Evolutionary conservation across 2,113 vertebrate species (phyloP), one percentile per base, ranked within the genome.

Genomic region (Xiphias gladius): DNA sequence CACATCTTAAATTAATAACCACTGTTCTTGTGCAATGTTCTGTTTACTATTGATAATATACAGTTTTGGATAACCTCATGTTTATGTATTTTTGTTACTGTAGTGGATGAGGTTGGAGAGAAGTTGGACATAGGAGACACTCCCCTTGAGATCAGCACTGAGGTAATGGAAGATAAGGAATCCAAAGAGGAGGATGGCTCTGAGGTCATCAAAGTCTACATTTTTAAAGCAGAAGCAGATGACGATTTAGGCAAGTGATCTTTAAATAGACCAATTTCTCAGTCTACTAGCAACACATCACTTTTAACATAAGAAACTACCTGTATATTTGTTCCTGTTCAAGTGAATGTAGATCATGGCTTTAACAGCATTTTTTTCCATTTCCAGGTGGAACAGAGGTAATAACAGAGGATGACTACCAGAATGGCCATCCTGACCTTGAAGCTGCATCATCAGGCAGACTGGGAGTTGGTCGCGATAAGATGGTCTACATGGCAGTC

Each of bases 401-500:
- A 78, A 97, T 99, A 86, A 97, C 97, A 2, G 98, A 99, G 89
- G 97, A 96, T 68, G 98, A 99, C 85, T 99, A 98, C 78, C 97
- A 97, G 83, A 98, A 96, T 85, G 97, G 98, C 71, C 97, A 99
- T 90, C 94, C 97, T 74, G 97, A 98, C 76, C 94, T 99, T 90
- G 98, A 99, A 89, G 96, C 97, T 73, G 96, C 95, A 52, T 91
- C 94, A 28, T 94, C 96, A n/a, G 97, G 95, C 59, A 96, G 97
- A 90, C 93, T 98, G 84, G 96, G 97, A 91, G 95, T 98, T 82
- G 96, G 97, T 30, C 96, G 97, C 87, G 98, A 99, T 91, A 99
- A 99, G 94, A 99, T 99, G 98, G 97, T 99, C 91, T 99, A 99
- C 93, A 99, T 99, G 98, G 97, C 98, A 65, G 97, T 99, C 74